phyloP scores from a whole-genome alignment of 1,140 invertebrate genomes.

The Semibalanus balanoides region DNA sequence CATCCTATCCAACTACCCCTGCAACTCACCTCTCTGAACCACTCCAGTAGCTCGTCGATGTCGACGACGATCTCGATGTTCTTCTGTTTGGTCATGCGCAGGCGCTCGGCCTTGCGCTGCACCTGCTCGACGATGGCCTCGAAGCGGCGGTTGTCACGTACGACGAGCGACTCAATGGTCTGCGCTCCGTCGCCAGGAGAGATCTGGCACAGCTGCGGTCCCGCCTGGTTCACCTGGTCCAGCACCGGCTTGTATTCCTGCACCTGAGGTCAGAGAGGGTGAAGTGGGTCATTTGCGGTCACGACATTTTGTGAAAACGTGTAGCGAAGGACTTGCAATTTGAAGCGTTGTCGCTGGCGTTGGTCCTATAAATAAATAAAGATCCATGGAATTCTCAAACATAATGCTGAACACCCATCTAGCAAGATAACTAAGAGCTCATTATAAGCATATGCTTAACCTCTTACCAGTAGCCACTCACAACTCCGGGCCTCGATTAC shows the following conservation, averaged over 20 bases:
- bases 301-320: too few species aligned
- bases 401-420: too few species aligned
- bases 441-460: too few species aligned
- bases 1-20: too few species aligned
- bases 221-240: conserved; percentile 75
- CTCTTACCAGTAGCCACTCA: too few species aligned
- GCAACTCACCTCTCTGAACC: conserved; percentile 58
- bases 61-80: conserved; percentile 80
- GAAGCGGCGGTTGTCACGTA: conserved; percentile 79
- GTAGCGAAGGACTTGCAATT: too few species aligned
- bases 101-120: conserved; percentile 76
- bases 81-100: conserved; percentile 71
- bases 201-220: conserved; percentile 80
- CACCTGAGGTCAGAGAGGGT: conserved; percentile 34
- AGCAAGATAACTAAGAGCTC: too few species aligned
- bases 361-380: too few species aligned
- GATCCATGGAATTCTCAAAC: too few species aligned
- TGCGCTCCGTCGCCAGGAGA: conserved; percentile 82
- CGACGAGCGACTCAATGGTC: conserved; percentile 80
- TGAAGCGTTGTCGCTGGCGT: too few species aligned
- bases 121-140: conserved; percentile 90
- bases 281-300: too few species aligned
- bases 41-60: conserved; percentile 88
- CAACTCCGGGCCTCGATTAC: too few species aligned
- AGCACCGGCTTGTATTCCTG: conserved; percentile 66